These are phyloP conservation scores for Agonum fuliginosum DNA, from an alignment of 2,888 invertebrate species.

Conservation along the genomic window DNA sequence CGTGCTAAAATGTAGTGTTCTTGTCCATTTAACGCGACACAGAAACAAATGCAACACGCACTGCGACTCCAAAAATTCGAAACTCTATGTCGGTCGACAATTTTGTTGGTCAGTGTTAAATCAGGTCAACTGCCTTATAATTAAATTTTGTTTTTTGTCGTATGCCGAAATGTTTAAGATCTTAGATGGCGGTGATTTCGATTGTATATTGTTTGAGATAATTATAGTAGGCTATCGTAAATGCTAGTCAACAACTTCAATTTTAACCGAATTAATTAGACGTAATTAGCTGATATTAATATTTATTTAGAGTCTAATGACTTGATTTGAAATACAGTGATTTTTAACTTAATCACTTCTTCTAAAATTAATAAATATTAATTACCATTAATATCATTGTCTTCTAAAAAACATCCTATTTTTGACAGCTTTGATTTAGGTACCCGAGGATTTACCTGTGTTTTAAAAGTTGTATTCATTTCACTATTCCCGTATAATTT, in stretches of 20 bases:
- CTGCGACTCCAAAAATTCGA: slow-evolving; percentile 20
- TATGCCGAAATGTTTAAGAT: slow-evolving; percentile 10
- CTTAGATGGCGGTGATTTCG: slow-evolving; percentile 27
- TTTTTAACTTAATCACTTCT: too few species aligned
- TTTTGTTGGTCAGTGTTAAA: slow-evolving; percentile 41
- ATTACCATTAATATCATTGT: too few species aligned
- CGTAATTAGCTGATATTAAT: slow-evolving; percentile 22
- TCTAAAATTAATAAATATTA: too few species aligned
- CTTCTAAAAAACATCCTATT: background rate
- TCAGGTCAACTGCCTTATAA: slow-evolving; percentile 43
- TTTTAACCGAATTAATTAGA: slow-evolving; percentile 34
- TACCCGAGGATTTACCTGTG: too few species aligned
- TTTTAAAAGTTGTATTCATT: too few species aligned
- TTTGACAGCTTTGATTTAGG: too few species aligned
- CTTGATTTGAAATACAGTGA: background rate
- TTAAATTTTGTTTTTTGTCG: slow-evolving; percentile 47
- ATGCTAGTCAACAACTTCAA: background rate
- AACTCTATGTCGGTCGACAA: slow-evolving; percentile 30
- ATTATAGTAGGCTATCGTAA: slow-evolving; percentile 14
- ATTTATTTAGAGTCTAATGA: slow-evolving; percentile 32
- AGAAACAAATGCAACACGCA: slow-evolving; percentile 35
- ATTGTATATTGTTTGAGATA: slow-evolving; percentile 36
- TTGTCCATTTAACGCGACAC: slow-evolving; percentile 30
- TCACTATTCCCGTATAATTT: too few species aligned
- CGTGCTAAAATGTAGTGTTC: slow-evolving; percentile 34